These are phyloP conservation scores for Copidosoma floridanum DNA, from an alignment of 1,140 invertebrate genomes.

Conservation along the genomic window DNA sequence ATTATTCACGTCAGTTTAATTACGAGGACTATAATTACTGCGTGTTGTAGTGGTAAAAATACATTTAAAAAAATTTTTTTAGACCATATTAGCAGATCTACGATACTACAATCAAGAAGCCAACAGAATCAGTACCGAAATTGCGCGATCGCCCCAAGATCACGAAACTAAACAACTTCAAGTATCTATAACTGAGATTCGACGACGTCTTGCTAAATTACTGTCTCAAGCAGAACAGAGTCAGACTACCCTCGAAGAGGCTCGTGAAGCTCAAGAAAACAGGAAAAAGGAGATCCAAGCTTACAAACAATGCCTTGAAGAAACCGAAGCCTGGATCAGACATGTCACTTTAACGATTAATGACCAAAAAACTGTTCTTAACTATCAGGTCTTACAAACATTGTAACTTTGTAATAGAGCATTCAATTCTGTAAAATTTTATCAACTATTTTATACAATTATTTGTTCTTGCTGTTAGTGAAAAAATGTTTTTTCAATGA, in stretches of 20 bases:
- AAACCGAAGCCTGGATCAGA: conserved; percentile 65
- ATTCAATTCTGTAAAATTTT: neutral
- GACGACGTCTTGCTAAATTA: conserved; percentile 59
- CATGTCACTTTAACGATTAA: conserved; percentile 38
- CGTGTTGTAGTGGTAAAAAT: too few species aligned
- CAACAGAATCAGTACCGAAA: conserved; percentile 56
- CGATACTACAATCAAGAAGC: conserved; percentile 60
- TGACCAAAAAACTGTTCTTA: conserved; percentile 29
- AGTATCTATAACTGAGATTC: conserved; percentile 54
- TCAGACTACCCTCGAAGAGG: conserved; percentile 58
- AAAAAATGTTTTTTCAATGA: too few species aligned
- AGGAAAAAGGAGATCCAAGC: conserved; percentile 60
- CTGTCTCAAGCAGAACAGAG: conserved; percentile 64
- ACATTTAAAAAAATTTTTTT: too few species aligned
- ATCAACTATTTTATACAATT: neutral
- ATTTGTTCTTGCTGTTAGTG: too few species aligned
- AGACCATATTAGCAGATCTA: conserved; percentile 62
- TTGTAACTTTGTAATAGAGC: too few species aligned
- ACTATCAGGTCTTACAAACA: conserved; percentile 37
- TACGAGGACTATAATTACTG: too few species aligned
- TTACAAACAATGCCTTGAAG: conserved; percentile 63
- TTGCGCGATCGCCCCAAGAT: conserved; percentile 55
- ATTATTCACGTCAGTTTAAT: too few species aligned
- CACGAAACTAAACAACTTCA: conserved; percentile 57
- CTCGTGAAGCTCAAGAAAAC: conserved; percentile 57